Conservation (phyloP, 1,140 invertebrate species). For the Ceratoteleas bidentatus region DNA sequence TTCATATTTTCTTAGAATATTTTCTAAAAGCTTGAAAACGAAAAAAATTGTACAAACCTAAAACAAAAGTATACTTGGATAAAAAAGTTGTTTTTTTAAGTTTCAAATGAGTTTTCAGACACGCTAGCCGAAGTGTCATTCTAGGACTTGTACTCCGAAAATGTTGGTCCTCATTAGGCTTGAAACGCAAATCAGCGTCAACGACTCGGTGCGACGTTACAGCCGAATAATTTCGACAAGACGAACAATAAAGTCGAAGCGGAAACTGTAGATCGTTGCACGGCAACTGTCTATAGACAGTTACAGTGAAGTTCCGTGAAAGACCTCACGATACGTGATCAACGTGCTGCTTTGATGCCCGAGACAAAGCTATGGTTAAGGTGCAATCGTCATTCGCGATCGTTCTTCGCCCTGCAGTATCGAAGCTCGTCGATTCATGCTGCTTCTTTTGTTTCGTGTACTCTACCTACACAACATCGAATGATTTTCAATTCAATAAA, state of each 20-base stretch:
- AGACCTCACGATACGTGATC: slow-evolving; percentile 54
- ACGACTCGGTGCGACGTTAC: slow-evolving; percentile 8
- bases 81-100: not conserved
- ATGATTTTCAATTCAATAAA: slow-evolving; percentile 14
- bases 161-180: slow-evolving; percentile 14
- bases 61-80: not conserved
- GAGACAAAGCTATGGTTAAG: slow-evolving; percentile 47
- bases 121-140: not conserved
- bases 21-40: too few relatives aligned
- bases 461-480: not conserved
- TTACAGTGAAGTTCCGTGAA: slow-evolving; percentile 47
- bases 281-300: slow-evolving; percentile 28
- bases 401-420: slow-evolving; percentile 37
- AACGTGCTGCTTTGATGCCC: slow-evolving; percentile 50
- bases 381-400: slow-evolving; percentile 68
- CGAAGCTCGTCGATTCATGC: slow-evolving; percentile 15
- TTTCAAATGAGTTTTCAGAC: not conserved
- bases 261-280: slow-evolving; percentile 42
- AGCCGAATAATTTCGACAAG: slow-evolving; percentile 42
- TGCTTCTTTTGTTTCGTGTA: slow-evolving; percentile 17
- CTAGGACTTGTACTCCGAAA: not conserved
- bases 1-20: too few relatives aligned
- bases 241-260: slow-evolving; percentile 47
- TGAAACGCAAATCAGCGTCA: slow-evolving; percentile 14
- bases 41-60: too few relatives aligned